These are phyloP conservation scores for Tenthredo scrophulariae DNA, from an alignment of 2,888 invertebrate species.

Conservation along the genomic window DNA sequence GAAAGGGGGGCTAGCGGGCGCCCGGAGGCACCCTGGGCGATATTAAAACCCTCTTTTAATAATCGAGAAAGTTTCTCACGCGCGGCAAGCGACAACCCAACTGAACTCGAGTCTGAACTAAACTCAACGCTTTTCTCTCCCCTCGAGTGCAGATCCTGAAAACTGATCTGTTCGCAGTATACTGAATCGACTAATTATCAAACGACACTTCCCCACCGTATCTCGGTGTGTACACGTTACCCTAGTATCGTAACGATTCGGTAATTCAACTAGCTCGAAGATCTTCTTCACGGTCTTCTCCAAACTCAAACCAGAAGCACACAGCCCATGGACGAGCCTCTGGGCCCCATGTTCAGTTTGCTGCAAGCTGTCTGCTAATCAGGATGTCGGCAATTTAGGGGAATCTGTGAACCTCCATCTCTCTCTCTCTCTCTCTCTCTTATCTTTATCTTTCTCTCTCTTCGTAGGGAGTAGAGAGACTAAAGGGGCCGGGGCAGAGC, in stretches of 20 bases:
- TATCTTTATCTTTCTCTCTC: background rate
- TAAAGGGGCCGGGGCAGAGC: background rate
- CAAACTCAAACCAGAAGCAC: background rate
- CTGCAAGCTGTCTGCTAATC: conserved; percentile 60
- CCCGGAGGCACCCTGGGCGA: conserved; percentile 19
- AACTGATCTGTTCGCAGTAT: conserved; percentile 12
- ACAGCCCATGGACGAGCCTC: background rate
- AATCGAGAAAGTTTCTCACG: conserved; percentile 42
- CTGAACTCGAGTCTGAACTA: background rate
- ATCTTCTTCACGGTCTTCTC: background rate
- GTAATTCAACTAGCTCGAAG: background rate
- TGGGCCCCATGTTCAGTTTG: conserved; percentile 14
- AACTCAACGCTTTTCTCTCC: conserved; percentile 26
- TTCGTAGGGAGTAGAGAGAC: background rate
- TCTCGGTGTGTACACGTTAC: background rate
- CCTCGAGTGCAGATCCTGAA: background rate
- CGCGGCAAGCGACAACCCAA: background rate
- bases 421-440: conserved; percentile 53
- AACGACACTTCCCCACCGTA: background rate
- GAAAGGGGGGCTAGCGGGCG: background rate
- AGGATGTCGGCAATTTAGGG: conserved; percentile 64
- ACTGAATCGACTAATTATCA: conserved; percentile 3
- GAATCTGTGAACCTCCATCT: conserved; percentile 43
- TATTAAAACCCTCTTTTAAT: conserved; percentile 41
- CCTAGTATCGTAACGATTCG: background rate